These are phyloP conservation scores for Oreochromis mossambicus DNA, from an alignment of 2,797 vertebrate genomes.

Conservation along the genomic window DNA sequence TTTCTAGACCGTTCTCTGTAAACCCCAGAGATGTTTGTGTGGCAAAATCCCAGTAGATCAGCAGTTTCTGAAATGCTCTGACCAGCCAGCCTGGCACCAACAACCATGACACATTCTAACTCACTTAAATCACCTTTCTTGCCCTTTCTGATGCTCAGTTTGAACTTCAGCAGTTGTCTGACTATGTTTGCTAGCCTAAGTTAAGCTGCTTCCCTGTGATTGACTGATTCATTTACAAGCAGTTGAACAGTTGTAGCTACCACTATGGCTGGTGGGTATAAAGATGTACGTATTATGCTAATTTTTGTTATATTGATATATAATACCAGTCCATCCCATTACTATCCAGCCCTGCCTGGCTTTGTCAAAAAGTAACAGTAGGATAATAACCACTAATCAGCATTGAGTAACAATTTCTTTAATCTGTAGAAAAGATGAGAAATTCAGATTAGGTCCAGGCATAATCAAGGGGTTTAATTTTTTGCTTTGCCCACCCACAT, in stretches of 20 bases:
- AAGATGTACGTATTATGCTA: neutral
- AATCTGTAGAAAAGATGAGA: neutral
- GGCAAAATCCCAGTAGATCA: neutral
- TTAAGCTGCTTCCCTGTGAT: neutral
- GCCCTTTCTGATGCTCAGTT: neutral
- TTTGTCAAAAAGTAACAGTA: neutral
- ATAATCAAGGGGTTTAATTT: neutral
- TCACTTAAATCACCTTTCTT: neutral
- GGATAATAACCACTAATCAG: neutral
- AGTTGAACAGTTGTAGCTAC: neutral
- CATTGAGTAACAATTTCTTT: neutral
- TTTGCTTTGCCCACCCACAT: neutral
- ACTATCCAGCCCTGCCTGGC: neutral
- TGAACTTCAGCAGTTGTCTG: neutral
- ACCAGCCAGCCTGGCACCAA: neutral
- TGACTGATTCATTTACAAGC: neutral
- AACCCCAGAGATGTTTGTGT: neutral
- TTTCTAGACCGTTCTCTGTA: neutral
- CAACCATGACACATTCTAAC: neutral
- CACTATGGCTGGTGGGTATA: neutral
- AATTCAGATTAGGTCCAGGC: neutral
- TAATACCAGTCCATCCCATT: neutral
- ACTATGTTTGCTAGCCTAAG: neutral
- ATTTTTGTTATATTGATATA: neutral
- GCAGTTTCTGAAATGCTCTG: neutral